These are phyloP conservation scores for Phocoena phocoena DNA, from an alignment of 2,113 vertebrate species.

Conservation along the genomic window DNA sequence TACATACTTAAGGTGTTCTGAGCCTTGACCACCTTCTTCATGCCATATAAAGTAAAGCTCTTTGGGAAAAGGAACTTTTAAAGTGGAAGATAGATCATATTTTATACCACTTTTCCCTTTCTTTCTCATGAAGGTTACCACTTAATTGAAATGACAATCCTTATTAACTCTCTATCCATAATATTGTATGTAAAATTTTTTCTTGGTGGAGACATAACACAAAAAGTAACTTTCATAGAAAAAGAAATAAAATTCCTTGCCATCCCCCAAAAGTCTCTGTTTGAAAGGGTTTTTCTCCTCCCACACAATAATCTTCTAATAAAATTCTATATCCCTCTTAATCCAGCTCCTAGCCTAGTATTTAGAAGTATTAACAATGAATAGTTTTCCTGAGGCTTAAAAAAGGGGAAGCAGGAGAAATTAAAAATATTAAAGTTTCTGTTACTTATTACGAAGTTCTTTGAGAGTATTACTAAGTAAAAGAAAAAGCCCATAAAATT, in stretches of 20 bases:
- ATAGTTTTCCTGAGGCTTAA: not conserved
- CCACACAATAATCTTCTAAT: not conserved
- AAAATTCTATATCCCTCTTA: constrained; percentile 12
- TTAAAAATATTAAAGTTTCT: not conserved
- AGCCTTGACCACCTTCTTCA: constrained; percentile 13
- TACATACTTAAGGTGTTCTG: not conserved
- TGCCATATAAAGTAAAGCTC: constrained; percentile 11
- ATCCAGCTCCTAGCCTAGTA: not conserved
- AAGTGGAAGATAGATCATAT: not conserved
- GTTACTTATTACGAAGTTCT: not conserved
- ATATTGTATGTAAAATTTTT: not conserved
- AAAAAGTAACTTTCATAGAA: not conserved
- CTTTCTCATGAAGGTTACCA: not conserved
- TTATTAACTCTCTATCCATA: not conserved
- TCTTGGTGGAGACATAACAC: not conserved
- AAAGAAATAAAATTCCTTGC: not conserved
- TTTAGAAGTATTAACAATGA: constrained; percentile 14
- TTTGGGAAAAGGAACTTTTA: not conserved
- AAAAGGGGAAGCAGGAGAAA: not conserved
- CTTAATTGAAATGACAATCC: not conserved
- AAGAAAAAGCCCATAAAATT: not conserved
- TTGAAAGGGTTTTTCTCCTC: not conserved
- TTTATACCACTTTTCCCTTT: not conserved
- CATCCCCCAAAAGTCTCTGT: not conserved
- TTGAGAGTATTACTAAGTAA: not conserved